Base-by-base conservation (phyloP, 2,113 vertebrate species). In the Pimephales promelas region DNA sequence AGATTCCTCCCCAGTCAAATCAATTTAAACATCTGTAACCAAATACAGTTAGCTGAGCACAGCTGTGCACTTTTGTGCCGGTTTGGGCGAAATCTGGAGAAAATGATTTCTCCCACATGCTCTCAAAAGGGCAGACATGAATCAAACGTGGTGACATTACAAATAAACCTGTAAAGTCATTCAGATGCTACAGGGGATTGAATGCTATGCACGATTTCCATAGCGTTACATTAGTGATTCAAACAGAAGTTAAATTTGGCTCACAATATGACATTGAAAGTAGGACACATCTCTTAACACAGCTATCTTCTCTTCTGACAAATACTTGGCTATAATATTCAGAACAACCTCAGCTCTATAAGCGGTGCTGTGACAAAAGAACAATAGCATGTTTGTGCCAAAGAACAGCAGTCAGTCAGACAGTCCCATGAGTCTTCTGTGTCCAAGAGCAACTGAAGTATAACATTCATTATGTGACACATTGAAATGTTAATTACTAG, bases 71-170 rank as follows among this genome's bases (percentile, higher is more conserved):
- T 59, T 78, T 34, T 59, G 52, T 59, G 75, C 52, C 5, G 34
- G 49, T 59, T 78, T 78, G 7, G 22, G 75, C 10, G 7, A 54
- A 78, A 78, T 61, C 52, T 43, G 34, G 54, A 59, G 75, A 78
- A 75, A 78, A 78, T 61, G 22, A 78, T 78, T 78, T 59, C 31
- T 61, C 54, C 75, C 75, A 78, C 75, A 78, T 78, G 75, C 31
- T 43, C 31, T 9, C 31, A 40, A 14, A 78, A 43, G 31, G 34
- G 28, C 75, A 34, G 54, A 40, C 54, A 78, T 78, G 22, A 40
- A 78, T 78, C 75, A 78, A 59, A 78, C 1, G 22, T 78, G 54
- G 75, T 61, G 75, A 78, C 75, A 78, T 78, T 61, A 36, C 31
- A 59, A 78, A 78, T 78, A 78, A 78, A 78, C 75, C 75, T 78